Evolutionary conservation across 2,113 vertebrate genomes (phyloP), one percentile per base, ranked within the genome.

Genomic region (Saimiri boliviensis): DNA sequence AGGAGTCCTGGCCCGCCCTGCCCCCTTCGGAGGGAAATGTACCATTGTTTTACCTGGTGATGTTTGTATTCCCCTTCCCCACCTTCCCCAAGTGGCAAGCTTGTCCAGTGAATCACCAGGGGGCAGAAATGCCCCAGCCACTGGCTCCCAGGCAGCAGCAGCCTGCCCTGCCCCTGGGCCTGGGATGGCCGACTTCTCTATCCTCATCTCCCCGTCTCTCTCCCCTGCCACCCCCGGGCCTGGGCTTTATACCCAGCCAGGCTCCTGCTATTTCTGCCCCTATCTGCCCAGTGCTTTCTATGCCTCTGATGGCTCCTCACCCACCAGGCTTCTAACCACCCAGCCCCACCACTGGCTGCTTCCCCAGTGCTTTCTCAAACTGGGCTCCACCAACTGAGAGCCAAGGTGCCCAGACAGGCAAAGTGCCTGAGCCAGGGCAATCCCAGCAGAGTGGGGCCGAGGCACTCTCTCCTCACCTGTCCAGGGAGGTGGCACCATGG

Each of bases 261-360:
- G 47, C 54, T 91, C 84, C 87, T 95, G 84, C 79, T 82, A 16
- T 66, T 63, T 68, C 70, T 89, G 86, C 88, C 56, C 79, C 47
- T 49, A 63, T 79, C 60, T 85, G 94, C 74, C 96, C 40, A 9
- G 49, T 2, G 9, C 77, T 91, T 54, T 76, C 76, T 11, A 2
- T 8, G 37, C 58, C 30, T 56, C 76, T 30, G 30, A 21, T 20
- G 42, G 71, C n/a, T n/a, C 42, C 66, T 74, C 68, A 63, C 25
- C 80, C 40, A 14, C 30, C 47, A 42, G n/a, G 37, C 63, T 88
- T 37, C 80, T 6, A 13, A 30, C 58, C 35, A 84, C 42, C n/a
- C 58, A 3, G 0, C 52, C 68, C 68, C n/a, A 27, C 68, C 52
- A 45, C 68, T 37, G 74, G 83, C 74, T 81, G 76, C 76, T 25